A percentile compares a stretch with the other conserved stretches of the same genome.
Conservation (phyloP, 2,797 vertebrate species). For the Pseudopleuronectes americanus region DNA sequence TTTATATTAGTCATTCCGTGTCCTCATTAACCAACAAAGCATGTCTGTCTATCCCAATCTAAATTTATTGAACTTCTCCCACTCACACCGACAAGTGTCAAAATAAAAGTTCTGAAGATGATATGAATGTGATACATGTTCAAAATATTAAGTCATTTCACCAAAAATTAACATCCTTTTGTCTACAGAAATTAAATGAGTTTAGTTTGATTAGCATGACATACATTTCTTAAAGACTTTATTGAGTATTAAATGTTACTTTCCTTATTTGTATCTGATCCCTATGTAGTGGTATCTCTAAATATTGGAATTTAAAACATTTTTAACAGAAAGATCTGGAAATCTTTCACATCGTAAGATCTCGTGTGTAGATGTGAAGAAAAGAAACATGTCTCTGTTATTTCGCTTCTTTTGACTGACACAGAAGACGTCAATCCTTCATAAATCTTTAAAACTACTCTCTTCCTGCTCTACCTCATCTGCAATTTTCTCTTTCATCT, state of each 20-base stretch:
- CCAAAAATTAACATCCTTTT: constrained; percentile 8
- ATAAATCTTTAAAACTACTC: constrained; percentile 69
- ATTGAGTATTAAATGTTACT: constrained; percentile 11
- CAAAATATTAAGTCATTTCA: constrained; percentile 20
- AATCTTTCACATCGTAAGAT: constrained; percentile 29
- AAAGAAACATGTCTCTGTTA: constrained; percentile 24
- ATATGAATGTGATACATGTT: constrained; percentile 22
- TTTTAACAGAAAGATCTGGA: constrained; percentile 34
- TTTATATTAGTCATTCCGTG: neutral
- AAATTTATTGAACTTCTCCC: constrained; percentile 6
- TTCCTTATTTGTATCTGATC: constrained; percentile 26
- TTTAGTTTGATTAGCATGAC: constrained; percentile 7
- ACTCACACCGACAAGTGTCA: neutral
- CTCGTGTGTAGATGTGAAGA: constrained; percentile 15
- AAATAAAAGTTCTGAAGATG: neutral
- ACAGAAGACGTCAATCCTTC: constrained; percentile 58
- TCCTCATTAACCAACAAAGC: neutral
- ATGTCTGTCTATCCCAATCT: neutral
- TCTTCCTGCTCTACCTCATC: constrained; percentile 69
- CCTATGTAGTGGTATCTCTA: neutral
- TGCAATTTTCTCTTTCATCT: constrained; percentile 67
- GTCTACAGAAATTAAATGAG: neutral
- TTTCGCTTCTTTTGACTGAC: constrained; percentile 47
- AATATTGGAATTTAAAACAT: constrained; percentile 16
- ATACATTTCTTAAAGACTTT: constrained; percentile 2